Conservation (phyloP, 2,888 invertebrate species). For the Myopa tessellatipennis region DNA sequence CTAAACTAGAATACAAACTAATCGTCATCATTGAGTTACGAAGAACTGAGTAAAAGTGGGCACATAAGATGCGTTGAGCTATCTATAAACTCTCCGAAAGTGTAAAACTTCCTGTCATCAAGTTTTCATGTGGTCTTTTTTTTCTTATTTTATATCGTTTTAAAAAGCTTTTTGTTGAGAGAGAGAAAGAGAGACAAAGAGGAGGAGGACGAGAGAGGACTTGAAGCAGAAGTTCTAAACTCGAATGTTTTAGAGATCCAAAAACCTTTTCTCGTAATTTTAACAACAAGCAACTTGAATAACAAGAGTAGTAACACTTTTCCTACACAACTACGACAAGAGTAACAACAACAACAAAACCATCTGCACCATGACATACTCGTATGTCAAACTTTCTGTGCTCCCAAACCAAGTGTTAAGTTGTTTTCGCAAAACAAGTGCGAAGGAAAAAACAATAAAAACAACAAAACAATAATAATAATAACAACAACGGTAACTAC, state of each 20-base stretch:
- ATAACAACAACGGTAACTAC: conserved; percentile 38
- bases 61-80: too few relatives aligned
- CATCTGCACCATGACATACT: conserved; percentile 17
- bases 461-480: conserved; percentile 27
- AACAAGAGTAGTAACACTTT: background rate
- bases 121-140: too few relatives aligned
- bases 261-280: background rate
- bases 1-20: conserved; percentile 36
- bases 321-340: background rate
- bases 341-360: conserved; percentile 5
- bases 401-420: conserved; percentile 32
- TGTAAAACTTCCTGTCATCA: too few relatives aligned
- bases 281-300: background rate
- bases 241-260: too few relatives aligned
- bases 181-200: too few relatives aligned
- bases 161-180: too few relatives aligned
- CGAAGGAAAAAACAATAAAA: conserved; percentile 33
- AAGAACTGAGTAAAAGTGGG: too few relatives aligned
- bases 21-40: background rate
- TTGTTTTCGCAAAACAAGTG: conserved; percentile 34
- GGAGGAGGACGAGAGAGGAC: too few relatives aligned
- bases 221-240: too few relatives aligned
- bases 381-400: conserved; percentile 28
- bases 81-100: too few relatives aligned
- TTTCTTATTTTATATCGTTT: too few relatives aligned